Evolutionary conservation across 2,888 invertebrate genomes (phyloP), one percentile per base, ranked within the genome.

Genomic region (Napeogenes sylphis): DNA sequence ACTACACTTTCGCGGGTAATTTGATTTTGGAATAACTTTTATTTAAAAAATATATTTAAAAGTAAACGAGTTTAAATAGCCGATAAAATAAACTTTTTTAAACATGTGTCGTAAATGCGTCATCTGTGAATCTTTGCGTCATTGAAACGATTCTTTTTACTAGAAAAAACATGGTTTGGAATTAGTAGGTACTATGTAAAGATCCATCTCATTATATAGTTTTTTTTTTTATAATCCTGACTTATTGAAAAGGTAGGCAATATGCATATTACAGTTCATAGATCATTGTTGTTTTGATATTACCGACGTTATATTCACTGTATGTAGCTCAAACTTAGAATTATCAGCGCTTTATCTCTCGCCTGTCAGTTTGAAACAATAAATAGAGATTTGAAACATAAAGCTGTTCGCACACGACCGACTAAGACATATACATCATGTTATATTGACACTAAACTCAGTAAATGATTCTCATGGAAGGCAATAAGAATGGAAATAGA

Each of bases 81-180:
- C 78, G 78, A 67, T 75, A 75, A 82, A 75, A 63, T 51, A 42
- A 70, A 68, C 60, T 76, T 84, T 81, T 21, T 77, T 65, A 69
- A 73, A 77, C 88, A 87, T 82, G 68, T 85, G 87, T 81, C 69
- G 69, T 66, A 55, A 47, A 55, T 56, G 54, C 38, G 45, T 42
- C 42, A 42, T 42, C 10, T 42, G 42, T 42, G 42, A 42, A 42
- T 42, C 42, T 42, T 42, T 42, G 42, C 42, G 8, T 42, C 42
- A 42, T 42, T 42, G 10, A 12, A 42, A 6, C 38, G 38, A 6
- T 38, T 8, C 8, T 38, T 38, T n/a, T 38, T 4, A 38, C 4
- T 38, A 6, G 8, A 38, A 38, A 38, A 38, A 38, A 38, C 8
- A 38, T 21, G 21, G 21, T 21, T 21, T 21, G 21, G 21, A 21